Evolutionary conservation across 2,888 invertebrate genomes (phyloP), one percentile per base, ranked within the genome.

Genomic region (Ochropleura plecta): DNA sequence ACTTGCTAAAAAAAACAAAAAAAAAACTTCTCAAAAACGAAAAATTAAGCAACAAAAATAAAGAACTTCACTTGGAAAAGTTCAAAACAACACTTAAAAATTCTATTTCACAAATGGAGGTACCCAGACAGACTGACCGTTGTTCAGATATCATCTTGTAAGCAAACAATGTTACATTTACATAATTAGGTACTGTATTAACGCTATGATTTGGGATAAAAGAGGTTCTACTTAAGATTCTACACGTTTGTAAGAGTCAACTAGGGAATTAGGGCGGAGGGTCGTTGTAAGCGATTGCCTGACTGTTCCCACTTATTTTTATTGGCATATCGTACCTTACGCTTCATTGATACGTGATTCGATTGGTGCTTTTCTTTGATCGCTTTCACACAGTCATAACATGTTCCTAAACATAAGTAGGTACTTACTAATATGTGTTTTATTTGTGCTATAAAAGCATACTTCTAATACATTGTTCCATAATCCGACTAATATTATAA

Each of bases 121-220:
- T 48, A 53, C 44, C 40, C 63, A 65, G 20, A 44, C 51, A n/a
- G 66, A 62, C 63, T 73, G 65, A 59, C 73, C 85, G 66, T 71
- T 72, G 62, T 63, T 74, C 66, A 42, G 78, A 64, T 70, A 71
- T 67, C 40, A 75, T 73, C 72, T 82, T 46, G 70, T 73, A 65
- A 70, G 18, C 68, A 73, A 73, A 71, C 75, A 78, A 66, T 79
- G 70, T 83, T 44, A 73, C 65, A 83, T 82, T 82, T 76, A 42
- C 83, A 83, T 82, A 83, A 85, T 83, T 76, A 77, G 30, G 57
- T 59, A 64, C 57, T 67, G 59, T 75, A 70, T 48, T 82, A 79
- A 75, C 51, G 40, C 60, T 46, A 62, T 82, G 82, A 82, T 83
- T 78, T 60, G 62, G 49, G 63, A 73, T 84, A 70, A 82, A 82